Base-by-base conservation (phyloP, 2,888 invertebrate genomes). In the Graphium colonna region DNA sequence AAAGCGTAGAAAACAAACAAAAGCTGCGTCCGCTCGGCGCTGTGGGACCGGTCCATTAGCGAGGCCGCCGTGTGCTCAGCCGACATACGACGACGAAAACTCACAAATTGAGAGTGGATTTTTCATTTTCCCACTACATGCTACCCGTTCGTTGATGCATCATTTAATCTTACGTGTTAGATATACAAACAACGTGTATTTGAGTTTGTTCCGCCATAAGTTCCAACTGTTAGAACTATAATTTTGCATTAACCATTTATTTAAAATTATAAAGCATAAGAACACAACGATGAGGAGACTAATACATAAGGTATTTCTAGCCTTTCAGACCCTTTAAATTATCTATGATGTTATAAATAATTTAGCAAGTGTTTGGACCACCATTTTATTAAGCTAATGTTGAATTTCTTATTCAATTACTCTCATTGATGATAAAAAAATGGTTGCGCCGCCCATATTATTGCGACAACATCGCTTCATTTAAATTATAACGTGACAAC, bases 1-100 rank as follows among this genome's bases (percentile, higher is more conserved):
- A 54, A 54, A 50, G 54, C 17, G 51, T 51, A 55, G 47, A 62
- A 64, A 62, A 68, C 68, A 68, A 63, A 73, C 72, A 66, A 64
- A 66, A 65, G 65, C 63, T 52, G 59, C 58, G 68, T 67, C 61
- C 65, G 65, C 61, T 64, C 77, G 77, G 77, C 68, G 59, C 75
- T 67, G 71, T 75, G 68, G 70, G 79, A 82, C 81, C 79, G 79
- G 84, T 82, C 77, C 73, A 72, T 73, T 75, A 71, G 71, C 62
- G 68, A 67, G 69, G 73, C 70, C 70, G 75, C 68, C 66, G 68
- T 60, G 60, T 60, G 61, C 71, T 68, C 59, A 56, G 73, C 61
- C 26, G 26, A 75, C 77, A 81, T 65, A 63, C 71, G 69, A 66
- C 62, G 62, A 54, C 61, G 61, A 62, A 59, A 55, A 65, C 63